phyloP scores from a whole-genome alignment of 2,113 vertebrate genomes.

The Caranx melampygus region DNA sequence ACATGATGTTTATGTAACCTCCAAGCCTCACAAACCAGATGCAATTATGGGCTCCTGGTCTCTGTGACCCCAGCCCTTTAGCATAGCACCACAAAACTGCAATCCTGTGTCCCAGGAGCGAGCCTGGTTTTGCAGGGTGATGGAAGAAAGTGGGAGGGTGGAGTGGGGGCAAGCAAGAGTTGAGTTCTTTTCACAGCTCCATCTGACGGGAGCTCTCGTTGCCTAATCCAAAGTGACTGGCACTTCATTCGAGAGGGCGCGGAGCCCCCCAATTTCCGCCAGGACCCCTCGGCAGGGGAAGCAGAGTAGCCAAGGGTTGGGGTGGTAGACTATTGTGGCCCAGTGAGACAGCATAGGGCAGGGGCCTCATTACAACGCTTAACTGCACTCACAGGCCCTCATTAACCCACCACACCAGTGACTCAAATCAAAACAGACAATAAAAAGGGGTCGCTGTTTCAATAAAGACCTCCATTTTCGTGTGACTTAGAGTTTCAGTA shows the following conservation, averaged over 20 bases:
- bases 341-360: slow-evolving; percentile 67
- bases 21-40: slow-evolving; percentile 82
- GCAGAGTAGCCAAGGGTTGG: slow-evolving; percentile 71
- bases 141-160: slow-evolving; percentile 51
- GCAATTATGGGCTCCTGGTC: slow-evolving; percentile 81
- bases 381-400: slow-evolving; percentile 82
- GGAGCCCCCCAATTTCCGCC: slow-evolving; percentile 75
- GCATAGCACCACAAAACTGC: slow-evolving; percentile 58
- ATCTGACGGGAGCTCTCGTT: slow-evolving; percentile 59
- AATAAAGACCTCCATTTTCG: slow-evolving; percentile 61
- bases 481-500: slow-evolving; percentile 40
- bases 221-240: slow-evolving; percentile 84
- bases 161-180: slow-evolving; percentile 65
- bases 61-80: slow-evolving; percentile 73
- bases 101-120: slow-evolving; percentile 62
- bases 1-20: slow-evolving; percentile 88
- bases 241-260: slow-evolving; percentile 78
- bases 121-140: slow-evolving; percentile 55
- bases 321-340: slow-evolving; percentile 79
- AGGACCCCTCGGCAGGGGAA: slow-evolving; percentile 74
- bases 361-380: slow-evolving; percentile 81
- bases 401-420: slow-evolving; percentile 82
- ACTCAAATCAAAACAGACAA: slow-evolving; percentile 83
- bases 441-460: slow-evolving; percentile 70
- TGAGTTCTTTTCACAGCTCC: slow-evolving; percentile 83